Percentiles rank a stretch among this genome's conserved stretches.
Conservation (phyloP, 1,140 invertebrate genomes). For the Ericerus pela region DNA sequence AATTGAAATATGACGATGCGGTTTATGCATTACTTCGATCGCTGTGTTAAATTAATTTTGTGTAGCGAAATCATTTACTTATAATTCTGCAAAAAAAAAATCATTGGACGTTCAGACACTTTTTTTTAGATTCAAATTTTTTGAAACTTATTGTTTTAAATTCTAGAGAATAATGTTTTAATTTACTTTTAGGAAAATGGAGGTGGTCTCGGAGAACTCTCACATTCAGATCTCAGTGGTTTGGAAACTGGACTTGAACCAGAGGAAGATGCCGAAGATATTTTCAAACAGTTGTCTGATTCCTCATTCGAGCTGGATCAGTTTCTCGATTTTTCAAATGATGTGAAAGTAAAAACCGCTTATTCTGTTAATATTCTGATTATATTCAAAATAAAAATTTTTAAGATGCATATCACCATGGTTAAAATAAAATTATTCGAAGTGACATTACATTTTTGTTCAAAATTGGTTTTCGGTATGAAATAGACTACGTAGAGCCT, state of each 20-base stretch:
- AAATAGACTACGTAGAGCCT: background rate
- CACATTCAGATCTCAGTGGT: conserved; percentile 48
- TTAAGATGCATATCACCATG: too few relatives aligned
- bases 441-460: background rate
- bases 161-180: background rate
- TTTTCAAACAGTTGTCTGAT: conserved; percentile 52
- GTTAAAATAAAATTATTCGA: too few relatives aligned
- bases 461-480: background rate
- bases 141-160: background rate
- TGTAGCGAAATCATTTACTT: too few relatives aligned
- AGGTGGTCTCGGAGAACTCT: conserved; percentile 40
- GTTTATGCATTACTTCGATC: too few relatives aligned
- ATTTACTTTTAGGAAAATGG: conserved; percentile 30
- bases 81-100: too few relatives aligned
- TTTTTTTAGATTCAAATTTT: background rate
- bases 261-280: conserved; percentile 37
- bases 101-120: too few relatives aligned
- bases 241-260: conserved; percentile 35
- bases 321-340: conserved; percentile 34
- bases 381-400: too few relatives aligned
- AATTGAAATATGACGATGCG: too few relatives aligned
- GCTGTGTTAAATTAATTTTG: too few relatives aligned
- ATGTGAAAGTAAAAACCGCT: conserved; percentile 24
- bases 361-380: background rate
- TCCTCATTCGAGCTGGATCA: conserved; percentile 42